Percentiles rank a stretch among this genome's conserved stretches.
Conservation (phyloP, 2,888 invertebrate species). For the Drosophila leonis region DNA sequence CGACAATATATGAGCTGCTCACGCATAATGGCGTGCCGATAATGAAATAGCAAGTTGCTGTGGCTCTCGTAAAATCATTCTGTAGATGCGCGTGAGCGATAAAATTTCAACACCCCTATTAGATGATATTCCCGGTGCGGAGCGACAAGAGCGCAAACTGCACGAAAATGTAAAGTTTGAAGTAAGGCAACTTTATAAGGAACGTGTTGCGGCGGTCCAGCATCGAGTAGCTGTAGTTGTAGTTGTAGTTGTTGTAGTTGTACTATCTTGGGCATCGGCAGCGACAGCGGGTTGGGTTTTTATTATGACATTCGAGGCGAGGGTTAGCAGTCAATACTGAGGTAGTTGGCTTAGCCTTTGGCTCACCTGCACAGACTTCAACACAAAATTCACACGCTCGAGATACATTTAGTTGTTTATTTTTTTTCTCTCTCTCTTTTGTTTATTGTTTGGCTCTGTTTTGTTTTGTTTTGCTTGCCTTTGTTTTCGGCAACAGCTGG, state of each 20-base stretch:
- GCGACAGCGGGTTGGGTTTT: background rate
- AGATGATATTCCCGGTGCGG: conserved; percentile 25
- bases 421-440: background rate
- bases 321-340: conserved; percentile 5
- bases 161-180: conserved; percentile 21
- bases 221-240: background rate
- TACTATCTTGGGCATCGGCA: background rate
- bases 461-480: conserved; percentile 14
- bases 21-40: conserved; percentile 63
- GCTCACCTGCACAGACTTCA: conserved; percentile 38
- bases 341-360: conserved; percentile 16
- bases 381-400: conserved; percentile 49
- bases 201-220: conserved; percentile 27
- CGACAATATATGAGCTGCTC: conserved; percentile 12
- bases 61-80: conserved; percentile 59
- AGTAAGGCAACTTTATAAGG: conserved; percentile 1
- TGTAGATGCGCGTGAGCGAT: conserved; percentile 70
- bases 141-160: conserved; percentile 2
- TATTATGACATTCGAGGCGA: conserved; percentile 19
- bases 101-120: conserved; percentile 55
- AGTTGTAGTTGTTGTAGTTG: background rate
- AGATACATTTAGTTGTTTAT: conserved; percentile 27
- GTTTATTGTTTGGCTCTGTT: conserved; percentile 18
- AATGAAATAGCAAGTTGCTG: conserved; percentile 65
- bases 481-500: conserved; percentile 47